phyloP scores from a whole-genome alignment of 2,888 invertebrate genomes.

The Papilio demoleus region DNA sequence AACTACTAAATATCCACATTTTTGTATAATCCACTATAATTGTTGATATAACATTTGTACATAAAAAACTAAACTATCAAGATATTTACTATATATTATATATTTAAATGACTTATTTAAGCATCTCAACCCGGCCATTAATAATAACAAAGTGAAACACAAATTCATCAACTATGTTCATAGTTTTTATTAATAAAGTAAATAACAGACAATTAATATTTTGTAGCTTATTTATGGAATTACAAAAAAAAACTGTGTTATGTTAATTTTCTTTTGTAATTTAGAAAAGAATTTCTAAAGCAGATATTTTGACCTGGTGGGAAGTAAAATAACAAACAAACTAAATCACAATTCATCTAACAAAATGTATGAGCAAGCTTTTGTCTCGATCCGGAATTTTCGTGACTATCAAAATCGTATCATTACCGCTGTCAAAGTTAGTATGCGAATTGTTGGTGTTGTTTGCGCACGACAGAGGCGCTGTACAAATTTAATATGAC shows the following conservation, averaged over 20 bases:
- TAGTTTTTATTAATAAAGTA: too few species aligned
- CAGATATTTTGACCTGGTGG: not conserved
- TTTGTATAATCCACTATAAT: not conserved
- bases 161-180: too few species aligned
- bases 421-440: too few species aligned
- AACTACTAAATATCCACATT: not conserved
- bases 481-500: too few species aligned
- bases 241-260: too few species aligned
- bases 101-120: not conserved
- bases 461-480: too few species aligned
- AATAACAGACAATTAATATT: too few species aligned
- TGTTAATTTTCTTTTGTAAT: not conserved
- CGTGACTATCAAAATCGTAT: too few species aligned
- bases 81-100: too few species aligned
- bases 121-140: slow-evolving; percentile 8
- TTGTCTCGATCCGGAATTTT: not conserved
- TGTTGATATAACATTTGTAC: slow-evolving; percentile 36
- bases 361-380: slow-evolving; percentile 27
- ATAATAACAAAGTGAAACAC: too few species aligned
- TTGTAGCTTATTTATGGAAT: too few species aligned
- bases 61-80: slow-evolving; percentile 25
- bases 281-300: not conserved
- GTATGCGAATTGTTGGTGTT: too few species aligned
- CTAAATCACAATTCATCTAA: slow-evolving; percentile 32
- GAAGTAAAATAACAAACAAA: not conserved